Base-by-base conservation (phyloP, 1,140 invertebrate genomes). In the Adelges cooleyi region DNA sequence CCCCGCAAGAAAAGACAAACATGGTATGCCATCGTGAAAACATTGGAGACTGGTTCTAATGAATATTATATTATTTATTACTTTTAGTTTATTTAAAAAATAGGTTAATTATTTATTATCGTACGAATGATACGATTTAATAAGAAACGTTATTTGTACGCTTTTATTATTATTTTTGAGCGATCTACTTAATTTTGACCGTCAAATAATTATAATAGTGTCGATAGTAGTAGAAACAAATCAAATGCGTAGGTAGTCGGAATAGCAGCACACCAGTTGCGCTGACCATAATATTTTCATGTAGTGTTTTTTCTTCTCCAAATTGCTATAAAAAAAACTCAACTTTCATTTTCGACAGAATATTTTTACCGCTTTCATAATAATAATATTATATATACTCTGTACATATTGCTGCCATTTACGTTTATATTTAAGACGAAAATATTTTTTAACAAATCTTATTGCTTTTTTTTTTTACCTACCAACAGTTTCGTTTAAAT, bases 21-120 rank as follows among this genome's bases (percentile, higher is more conserved):
- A 62, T 62, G 54, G 54, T 62, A 62, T 62, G 54, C 54, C 54
- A 62, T 62, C 54, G 23, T 62, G 54, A 62, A 62, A 62, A 62
- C 54, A 62, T 62, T 62, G 54, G 54, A 62, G 54, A 62, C 54
- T 62, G 54, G 54, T 62, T 62, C 54, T 62, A 62, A 62, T 62
- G 54, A 62, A 23, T 62, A 62, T 62, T 62, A n/a, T n/a, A n/a
- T 62, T 62, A 62, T 62, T 62, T 62, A 62, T 62, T 62, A 46
- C 42, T 33, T 46, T 62, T 62, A 62, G 54, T 62, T 62, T 46
- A 59, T 62, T 56, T 3, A 25, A 29, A 59, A 54, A 27, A 46
- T 62, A 62, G 25, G 54, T 48, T 62, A 62, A 40, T 62, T 62
- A 62, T 62, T 62, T 62, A 62, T 46, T 46, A n/a, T n/a, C n/a